Evolutionary conservation across 2,888 invertebrate species (phyloP).

Genomic region (Coenonympha glycerion): DNA sequence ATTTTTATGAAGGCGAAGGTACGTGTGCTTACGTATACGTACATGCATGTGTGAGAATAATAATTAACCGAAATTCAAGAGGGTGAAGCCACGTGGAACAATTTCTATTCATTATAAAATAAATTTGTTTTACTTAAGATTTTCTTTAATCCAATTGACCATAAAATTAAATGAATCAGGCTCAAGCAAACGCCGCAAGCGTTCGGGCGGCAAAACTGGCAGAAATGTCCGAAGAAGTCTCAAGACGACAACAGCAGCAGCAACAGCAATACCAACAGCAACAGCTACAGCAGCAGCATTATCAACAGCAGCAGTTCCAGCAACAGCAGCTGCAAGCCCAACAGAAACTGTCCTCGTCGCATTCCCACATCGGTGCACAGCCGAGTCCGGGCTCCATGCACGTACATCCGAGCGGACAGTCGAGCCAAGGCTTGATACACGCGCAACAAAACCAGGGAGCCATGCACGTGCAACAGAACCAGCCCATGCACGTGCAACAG

Average conservation of each 20-base stretch:
- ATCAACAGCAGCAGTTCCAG: conserved; percentile 26
- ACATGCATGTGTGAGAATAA: no score
- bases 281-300: conserved; percentile 45
- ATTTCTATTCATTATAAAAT: no score
- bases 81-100: no score
- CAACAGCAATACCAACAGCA: conserved; percentile 35
- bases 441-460: conserved; percentile 23
- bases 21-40: no score
- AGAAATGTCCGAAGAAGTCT: conserved; percentile 88
- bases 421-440: conserved; percentile 20
- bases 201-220: conserved; percentile 79
- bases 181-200: conserved; percentile 41
- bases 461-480: no score
- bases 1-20: not conserved
- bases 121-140: no score
- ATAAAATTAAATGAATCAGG: no score
- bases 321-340: conserved; percentile 48
- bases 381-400: conserved; percentile 19
- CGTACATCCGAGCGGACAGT: conserved; percentile 17
- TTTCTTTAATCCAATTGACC: no score
- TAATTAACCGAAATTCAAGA: no score
- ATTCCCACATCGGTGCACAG: conserved; percentile 32
- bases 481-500: no score
- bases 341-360: conserved; percentile 25
- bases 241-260: conserved; percentile 69